Evolutionary conservation across 2,113 vertebrate species (phyloP).

Genomic region (Caracal caracal): DNA sequence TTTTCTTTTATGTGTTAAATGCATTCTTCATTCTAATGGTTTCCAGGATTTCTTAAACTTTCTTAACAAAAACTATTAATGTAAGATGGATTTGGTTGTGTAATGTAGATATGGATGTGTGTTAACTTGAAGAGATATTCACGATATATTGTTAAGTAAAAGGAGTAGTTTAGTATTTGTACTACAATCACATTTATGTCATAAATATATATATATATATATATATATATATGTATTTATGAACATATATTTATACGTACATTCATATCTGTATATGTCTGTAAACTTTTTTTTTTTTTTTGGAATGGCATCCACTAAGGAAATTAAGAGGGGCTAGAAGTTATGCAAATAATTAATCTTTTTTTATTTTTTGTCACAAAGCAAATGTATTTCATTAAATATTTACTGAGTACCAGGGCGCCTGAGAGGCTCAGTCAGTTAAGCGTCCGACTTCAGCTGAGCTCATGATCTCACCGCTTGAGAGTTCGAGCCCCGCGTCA

Average conservation of each 20-base stretch:
- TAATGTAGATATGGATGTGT: not conserved
- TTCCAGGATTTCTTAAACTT: constrained; percentile 3
- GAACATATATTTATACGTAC: not conserved
- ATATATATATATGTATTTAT: not conserved
- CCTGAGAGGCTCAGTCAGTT: too few relatives aligned
- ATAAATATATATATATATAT: not conserved
- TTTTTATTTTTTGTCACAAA: not conserved
- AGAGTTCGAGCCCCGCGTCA: too few relatives aligned
- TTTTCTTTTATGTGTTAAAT: not conserved
- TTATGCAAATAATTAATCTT: not conserved
- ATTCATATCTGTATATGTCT: not conserved
- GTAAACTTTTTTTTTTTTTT: not conserved
- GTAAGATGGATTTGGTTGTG: not conserved
- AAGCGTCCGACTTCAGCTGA: too few relatives aligned
- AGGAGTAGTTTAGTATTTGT: not conserved
- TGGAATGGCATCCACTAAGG: not conserved
- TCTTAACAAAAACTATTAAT: not conserved
- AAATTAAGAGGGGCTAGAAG: not conserved
- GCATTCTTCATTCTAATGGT: constrained; percentile 30
- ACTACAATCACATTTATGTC: not conserved
- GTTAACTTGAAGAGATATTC: not conserved
- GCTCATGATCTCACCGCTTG: too few relatives aligned
- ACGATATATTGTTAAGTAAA: not conserved
- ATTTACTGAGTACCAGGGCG: not conserved
- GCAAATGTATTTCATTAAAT: not conserved